Evolutionary conservation across 2,888 invertebrate genomes (phyloP).

Genomic region (Erannis defoliaria): DNA sequence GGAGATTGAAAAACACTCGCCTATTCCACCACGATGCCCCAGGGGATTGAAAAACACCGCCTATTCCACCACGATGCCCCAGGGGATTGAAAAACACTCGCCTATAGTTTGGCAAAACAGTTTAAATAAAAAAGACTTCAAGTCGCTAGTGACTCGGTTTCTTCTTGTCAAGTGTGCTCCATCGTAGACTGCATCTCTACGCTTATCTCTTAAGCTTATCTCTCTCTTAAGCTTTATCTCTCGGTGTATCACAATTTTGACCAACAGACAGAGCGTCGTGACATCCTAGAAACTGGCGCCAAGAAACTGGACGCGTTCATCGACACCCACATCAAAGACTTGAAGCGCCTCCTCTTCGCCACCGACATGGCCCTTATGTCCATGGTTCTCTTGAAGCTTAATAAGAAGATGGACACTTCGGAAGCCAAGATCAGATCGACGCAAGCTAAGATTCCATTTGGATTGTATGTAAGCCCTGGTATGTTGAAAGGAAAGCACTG

Average conservation of each 20-base stretch:
- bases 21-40: too few species aligned
- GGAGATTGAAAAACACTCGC: too few species aligned
- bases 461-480: constrained; percentile 80
- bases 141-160: too few species aligned
- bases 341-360: constrained; percentile 75
- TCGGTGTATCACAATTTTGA: not conserved
- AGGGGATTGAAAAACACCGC: too few species aligned
- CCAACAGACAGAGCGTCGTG: constrained; percentile 68
- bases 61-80: too few species aligned
- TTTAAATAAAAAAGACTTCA: too few species aligned
- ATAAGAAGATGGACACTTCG: constrained; percentile 82
- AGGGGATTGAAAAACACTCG: too few species aligned
- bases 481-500: not conserved
- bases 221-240: too few species aligned
- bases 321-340: constrained; percentile 72
- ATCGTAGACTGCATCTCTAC: too few species aligned
- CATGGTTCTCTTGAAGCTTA: constrained; percentile 77
- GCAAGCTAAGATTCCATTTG: constrained; percentile 81
- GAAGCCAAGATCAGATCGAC: constrained; percentile 77
- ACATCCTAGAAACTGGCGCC: constrained; percentile 65
- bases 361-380: constrained; percentile 80
- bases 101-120: too few species aligned
- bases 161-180: too few species aligned
- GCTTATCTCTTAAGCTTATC: too few species aligned
- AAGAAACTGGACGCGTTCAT: constrained; percentile 72